Evolutionary conservation across 2,888 invertebrate genomes (phyloP), one percentile per base, ranked within the genome.

Genomic region (Yponomeuta sedellus): DNA sequence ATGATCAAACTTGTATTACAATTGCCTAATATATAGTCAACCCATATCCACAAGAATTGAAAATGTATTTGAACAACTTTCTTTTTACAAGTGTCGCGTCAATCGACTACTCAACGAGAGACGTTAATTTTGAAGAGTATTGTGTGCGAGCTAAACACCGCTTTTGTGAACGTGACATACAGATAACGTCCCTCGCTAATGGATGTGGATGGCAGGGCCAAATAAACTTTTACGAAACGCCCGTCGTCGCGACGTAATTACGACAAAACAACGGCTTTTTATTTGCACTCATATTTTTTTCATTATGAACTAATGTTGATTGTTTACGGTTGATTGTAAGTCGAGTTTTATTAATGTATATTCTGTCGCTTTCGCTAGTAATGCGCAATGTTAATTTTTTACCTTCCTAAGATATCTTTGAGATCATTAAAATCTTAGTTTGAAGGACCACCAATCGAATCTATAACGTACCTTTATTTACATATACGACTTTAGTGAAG

Each of bases 101-200:
- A 52, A 34, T 34, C 34, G 44, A 52, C 44, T 12, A 16, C 44
- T 52, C 44, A 52, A 34, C 34, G 44, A 52, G 16, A 52, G 44
- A 52, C 16, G 44, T 52, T 52, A 52, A 52, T 52, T 52, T 52
- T 52, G 44, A 52, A 52, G 44, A 58, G 22, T 19, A 20, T 57
- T 57, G 57, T 22, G 19, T 58, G 19, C 58, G 22, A 58, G 58
- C 20, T 58, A 58, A 58, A 58, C 58, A 58, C 11, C 8, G 22
- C 22, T 58, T 58, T 73, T 72, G 71, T 73, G 72, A 76, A 76
- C 79, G 83, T 83, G 83, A 82, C 82, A 79, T 77, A 79, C 74
- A 80, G 82, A 85, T 83, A 84, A 81, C 75, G 72, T 77, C 74
- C 78, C 77, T 71, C 66, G 73, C 80, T 86, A 86, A 86, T 85